These are phyloP conservation scores for Chaitophorus viminalis DNA, from an alignment of 2,888 invertebrate genomes.

Conservation along the genomic window DNA sequence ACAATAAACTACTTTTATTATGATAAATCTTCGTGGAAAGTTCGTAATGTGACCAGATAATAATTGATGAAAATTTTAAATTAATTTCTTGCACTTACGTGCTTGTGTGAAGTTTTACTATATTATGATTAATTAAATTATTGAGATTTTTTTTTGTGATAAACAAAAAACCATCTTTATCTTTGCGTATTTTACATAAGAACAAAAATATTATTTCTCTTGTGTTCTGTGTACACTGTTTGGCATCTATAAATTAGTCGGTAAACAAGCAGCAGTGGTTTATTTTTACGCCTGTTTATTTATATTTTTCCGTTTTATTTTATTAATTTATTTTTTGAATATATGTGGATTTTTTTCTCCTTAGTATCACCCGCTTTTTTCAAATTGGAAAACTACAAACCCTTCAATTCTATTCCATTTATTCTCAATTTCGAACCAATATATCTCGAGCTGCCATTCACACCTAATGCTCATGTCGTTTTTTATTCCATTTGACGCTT, in stretches of 20 bases:
- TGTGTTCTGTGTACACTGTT: not conserved
- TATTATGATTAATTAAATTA: too few relatives aligned
- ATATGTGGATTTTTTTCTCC: conserved; percentile 28
- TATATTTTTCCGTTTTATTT: not conserved
- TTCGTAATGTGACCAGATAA: too few relatives aligned
- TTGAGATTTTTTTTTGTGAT: too few relatives aligned
- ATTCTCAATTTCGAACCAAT: conserved; percentile 56
- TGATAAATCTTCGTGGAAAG: too few relatives aligned
- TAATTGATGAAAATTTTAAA: too few relatives aligned
- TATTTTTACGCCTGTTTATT: conserved; percentile 23
- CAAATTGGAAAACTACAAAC: conserved; percentile 58
- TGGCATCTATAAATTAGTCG: conserved; percentile 48
- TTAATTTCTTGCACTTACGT: too few relatives aligned
- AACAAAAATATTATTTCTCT: conserved; percentile 22
- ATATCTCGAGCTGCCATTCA: conserved; percentile 58
- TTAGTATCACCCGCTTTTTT: conserved; percentile 24
- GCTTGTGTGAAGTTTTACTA: too few relatives aligned
- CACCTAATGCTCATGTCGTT: conserved; percentile 59
- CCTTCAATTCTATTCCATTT: conserved; percentile 59
- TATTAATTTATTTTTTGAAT: conserved; percentile 21
- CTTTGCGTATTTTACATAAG: not conserved
- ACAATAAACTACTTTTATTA: too few relatives aligned
- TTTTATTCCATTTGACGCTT: conserved; percentile 53
- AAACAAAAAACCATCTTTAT: too few relatives aligned
- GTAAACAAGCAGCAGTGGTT: conserved; percentile 29